phyloP scores from a whole-genome alignment of 2,797 vertebrate species.

The Gallinago nigripennis region DNA sequence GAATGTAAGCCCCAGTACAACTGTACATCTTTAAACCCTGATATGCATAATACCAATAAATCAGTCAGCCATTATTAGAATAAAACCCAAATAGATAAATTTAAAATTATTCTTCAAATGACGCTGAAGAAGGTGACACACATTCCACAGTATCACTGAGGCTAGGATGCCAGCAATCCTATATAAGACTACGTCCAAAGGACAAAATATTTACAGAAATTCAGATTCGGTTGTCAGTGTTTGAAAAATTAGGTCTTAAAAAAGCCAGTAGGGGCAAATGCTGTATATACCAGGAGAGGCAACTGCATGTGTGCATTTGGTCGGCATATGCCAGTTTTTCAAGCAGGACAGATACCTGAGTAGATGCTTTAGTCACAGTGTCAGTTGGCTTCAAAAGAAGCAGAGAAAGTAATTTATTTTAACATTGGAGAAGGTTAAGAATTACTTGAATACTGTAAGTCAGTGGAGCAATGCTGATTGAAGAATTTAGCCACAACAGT shows the following conservation, averaged over 20 bases:
- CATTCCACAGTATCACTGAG: background rate
- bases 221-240: background rate
- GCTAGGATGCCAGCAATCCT: background rate
- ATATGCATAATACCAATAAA: background rate
- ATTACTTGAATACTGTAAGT: background rate
- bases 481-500: background rate
- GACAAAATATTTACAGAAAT: background rate
- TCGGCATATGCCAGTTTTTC: background rate
- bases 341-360: background rate
- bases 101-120: background rate
- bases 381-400: background rate
- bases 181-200: background rate
- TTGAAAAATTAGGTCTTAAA: background rate
- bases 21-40: background rate
- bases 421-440: background rate
- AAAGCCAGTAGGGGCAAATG: background rate
- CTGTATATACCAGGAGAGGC: background rate
- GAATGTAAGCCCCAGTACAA: background rate
- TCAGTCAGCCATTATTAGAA: background rate
- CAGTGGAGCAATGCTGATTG: background rate
- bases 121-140: background rate
- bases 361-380: background rate
- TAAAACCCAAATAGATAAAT: background rate
- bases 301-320: background rate
- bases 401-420: background rate